These are phyloP conservation scores for Notocelia uddmanniana DNA, from an alignment of 2,888 invertebrate species.

Conservation along the genomic window DNA sequence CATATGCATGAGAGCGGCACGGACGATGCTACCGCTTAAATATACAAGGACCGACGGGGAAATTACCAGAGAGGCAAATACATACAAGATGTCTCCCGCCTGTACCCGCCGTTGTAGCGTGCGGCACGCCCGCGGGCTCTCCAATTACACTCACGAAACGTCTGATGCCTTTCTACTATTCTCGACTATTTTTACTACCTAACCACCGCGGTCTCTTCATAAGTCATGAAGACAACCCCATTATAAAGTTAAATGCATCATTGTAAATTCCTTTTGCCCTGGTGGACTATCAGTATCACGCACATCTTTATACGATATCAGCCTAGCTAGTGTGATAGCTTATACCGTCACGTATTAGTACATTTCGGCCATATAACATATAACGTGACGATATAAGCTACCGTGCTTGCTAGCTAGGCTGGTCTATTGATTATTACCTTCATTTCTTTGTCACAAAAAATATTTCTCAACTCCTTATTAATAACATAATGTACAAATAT, in stretches of 20 bases:
- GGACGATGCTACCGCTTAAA: constrained; percentile 76
- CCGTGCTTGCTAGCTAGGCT: too few species aligned
- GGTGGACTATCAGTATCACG: constrained; percentile 61
- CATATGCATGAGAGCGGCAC: constrained; percentile 83
- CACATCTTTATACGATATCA: constrained; percentile 58
- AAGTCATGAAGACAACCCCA: constrained; percentile 75
- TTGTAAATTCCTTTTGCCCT: constrained; percentile 70
- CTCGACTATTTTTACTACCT: constrained; percentile 71
- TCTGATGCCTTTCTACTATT: constrained; percentile 69
- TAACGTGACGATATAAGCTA: too few species aligned
- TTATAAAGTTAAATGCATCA: constrained; percentile 69
- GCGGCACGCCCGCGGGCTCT: constrained; percentile 68
- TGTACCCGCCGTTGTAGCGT: constrained; percentile 65
- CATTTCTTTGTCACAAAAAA: neutral
- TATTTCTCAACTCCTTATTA: constrained; percentile 3
- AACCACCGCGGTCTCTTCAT: constrained; percentile 70
- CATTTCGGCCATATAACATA: too few species aligned
- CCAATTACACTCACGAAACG: constrained; percentile 80
- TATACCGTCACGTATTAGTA: too few species aligned
- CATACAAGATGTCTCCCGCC: constrained; percentile 77
- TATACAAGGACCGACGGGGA: constrained; percentile 81
- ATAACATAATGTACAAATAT: too few species aligned
- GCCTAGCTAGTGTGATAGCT: too few species aligned
- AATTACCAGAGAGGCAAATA: constrained; percentile 81
- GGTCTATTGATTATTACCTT: neutral